A percentile compares a stretch with the other conserved stretches of the same genome.
These are phyloP conservation scores for Aporophyla lueneburgensis DNA, from an alignment of 2,888 invertebrate genomes.

Conservation along the genomic window DNA sequence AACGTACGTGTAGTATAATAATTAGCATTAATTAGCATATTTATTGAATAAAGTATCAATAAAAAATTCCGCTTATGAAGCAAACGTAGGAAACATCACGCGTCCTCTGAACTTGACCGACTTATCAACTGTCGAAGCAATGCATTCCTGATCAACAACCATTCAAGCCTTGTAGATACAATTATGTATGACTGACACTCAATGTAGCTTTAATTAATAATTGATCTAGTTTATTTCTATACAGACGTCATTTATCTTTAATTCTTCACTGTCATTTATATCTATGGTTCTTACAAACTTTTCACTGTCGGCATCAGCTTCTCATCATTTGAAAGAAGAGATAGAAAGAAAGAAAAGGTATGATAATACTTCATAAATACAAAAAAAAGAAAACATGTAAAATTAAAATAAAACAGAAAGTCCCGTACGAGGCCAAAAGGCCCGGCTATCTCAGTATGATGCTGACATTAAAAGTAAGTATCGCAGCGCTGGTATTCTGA, in stretches of 20 bases:
- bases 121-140: constrained; percentile 40
- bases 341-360: too few relatives aligned
- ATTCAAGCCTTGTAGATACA: constrained; percentile 20
- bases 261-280: neutral
- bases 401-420: too few relatives aligned
- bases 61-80: constrained; percentile 44
- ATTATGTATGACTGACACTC: constrained; percentile 25
- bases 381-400: too few relatives aligned
- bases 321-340: too few relatives aligned
- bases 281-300: neutral
- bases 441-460: too few relatives aligned
- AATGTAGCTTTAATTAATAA: constrained; percentile 6
- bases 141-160: constrained; percentile 24
- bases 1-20: neutral
- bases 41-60: constrained; percentile 40
- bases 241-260: neutral
- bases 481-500: too few relatives aligned
- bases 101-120: constrained; percentile 66
- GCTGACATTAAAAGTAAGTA: too few relatives aligned
- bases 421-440: too few relatives aligned
- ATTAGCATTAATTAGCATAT: constrained; percentile 20
- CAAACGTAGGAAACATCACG: constrained; percentile 38
- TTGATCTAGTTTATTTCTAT: constrained; percentile 19
- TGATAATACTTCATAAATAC: too few relatives aligned
- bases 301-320: neutral